These are phyloP conservation scores for Leptoclinus maculatus DNA, from an alignment of 2,797 vertebrate species.

Conservation along the genomic window DNA sequence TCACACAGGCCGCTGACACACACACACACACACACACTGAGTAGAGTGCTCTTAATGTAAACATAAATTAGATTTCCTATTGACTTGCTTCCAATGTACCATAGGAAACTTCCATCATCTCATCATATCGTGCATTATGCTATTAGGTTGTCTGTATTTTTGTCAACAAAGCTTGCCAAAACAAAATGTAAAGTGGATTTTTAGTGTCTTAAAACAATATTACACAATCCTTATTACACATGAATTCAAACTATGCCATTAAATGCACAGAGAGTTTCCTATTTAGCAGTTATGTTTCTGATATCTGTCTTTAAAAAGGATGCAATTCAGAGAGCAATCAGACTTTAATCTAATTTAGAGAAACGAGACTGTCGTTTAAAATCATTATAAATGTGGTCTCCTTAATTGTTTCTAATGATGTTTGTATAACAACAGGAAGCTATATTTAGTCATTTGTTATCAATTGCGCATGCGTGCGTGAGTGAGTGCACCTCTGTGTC, in stretches of 20 bases:
- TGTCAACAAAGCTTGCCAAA: slow-evolving; percentile 3
- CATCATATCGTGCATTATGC: slow-evolving; percentile 19
- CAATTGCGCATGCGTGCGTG: neutral
- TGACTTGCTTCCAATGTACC: slow-evolving; percentile 31
- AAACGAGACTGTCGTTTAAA: neutral
- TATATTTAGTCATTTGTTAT: neutral
- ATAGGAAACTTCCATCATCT: slow-evolving; percentile 29
- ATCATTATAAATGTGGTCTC: neutral
- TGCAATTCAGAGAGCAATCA: neutral
- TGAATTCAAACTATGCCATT: neutral
- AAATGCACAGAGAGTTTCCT: neutral
- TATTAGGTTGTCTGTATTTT: slow-evolving; percentile 12
- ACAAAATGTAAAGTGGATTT: slow-evolving; percentile 8
- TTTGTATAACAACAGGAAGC: neutral
- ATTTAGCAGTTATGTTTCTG: neutral
- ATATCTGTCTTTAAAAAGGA: neutral
- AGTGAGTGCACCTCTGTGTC: too few species aligned
- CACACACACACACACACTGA: slow-evolving; percentile 6
- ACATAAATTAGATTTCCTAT: slow-evolving; percentile 49
- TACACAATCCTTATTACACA: neutral
- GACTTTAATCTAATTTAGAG: neutral
- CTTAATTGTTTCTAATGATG: neutral
- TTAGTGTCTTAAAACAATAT: neutral
- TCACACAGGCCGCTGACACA: neutral
- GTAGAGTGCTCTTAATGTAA: slow-evolving; percentile 29